Evolutionary conservation across 1,140 invertebrate species (phyloP).

Genomic region (Manduca sexta): DNA sequence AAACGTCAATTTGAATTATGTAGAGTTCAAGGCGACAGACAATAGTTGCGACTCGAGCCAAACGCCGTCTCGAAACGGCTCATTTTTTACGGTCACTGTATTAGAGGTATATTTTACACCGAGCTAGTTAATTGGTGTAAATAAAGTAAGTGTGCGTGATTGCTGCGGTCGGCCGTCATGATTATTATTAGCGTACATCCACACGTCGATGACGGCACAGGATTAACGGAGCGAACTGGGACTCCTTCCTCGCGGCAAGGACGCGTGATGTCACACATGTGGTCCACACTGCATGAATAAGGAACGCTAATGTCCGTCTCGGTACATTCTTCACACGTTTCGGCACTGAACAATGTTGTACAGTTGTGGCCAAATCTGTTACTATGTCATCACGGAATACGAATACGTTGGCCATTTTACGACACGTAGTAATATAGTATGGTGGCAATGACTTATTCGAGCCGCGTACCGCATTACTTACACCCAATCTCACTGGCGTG

Average conservation of each 20-base stretch:
- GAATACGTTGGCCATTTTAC: no score
- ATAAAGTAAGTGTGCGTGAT: slow-evolving; percentile 9
- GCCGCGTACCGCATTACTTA: no score
- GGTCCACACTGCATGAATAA: slow-evolving; percentile 44
- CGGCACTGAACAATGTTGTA: slow-evolving; percentile 39
- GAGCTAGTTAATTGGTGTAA: no score
- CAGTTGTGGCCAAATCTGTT: neutral
- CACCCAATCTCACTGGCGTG: no score
- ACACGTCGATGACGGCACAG: slow-evolving; percentile 51
- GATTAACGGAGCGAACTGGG: slow-evolving; percentile 62
- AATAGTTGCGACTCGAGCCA: no score
- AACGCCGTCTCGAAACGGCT: no score
- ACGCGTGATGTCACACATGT: slow-evolving; percentile 63
- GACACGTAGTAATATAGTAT: no score
- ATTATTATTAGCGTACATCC: slow-evolving; percentile 42
- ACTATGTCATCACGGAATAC: neutral
- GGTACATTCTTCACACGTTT: slow-evolving; percentile 49
- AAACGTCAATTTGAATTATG: slow-evolving; percentile 34
- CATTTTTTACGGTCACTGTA: no score
- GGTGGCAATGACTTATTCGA: no score
- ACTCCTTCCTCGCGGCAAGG: slow-evolving; percentile 65
- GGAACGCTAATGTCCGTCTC: slow-evolving; percentile 35
- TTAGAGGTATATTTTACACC: no score
- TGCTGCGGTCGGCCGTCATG: slow-evolving; percentile 13
- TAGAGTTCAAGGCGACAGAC: slow-evolving; percentile 36